Base-by-base conservation (phyloP, 2,888 invertebrate species). In the Dolomedes plantarius region DNA sequence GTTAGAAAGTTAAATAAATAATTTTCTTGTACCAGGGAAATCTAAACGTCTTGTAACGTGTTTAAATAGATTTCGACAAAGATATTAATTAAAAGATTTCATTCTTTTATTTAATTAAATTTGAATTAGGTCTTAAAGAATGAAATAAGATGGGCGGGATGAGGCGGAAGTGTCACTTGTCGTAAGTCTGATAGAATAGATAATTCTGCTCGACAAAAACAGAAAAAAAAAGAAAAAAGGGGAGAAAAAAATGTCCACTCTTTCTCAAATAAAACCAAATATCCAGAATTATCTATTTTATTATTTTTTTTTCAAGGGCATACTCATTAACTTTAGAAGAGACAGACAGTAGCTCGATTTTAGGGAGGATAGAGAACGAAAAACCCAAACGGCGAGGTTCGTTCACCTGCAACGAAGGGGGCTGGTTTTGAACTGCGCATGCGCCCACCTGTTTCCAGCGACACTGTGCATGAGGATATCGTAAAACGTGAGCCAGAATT, bases 401-500 rank as follows among this genome's bases (percentile, higher is more conserved):
- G 86, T 86, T 86, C 86, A 86, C 86, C 86, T 79, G 74, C 79
- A 74, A 27, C 75, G 46, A 75, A 31, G 46, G 64, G 72, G 65
- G 32, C 41, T 46, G 46, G 39, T 65, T 56, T 16, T 50, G 9
- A 19, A 39, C 19, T 73, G 86, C 79, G 86, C 86, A 74, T 79
- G 79, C 79, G 86, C 86, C 68, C 77, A 71, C 76, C 71, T 83
- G 77, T 76, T 50, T 41, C 28, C 50, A 39, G 31, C n/a, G 28
- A 28, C 31, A 31, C 46, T 23, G 78, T 68, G 78, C 32, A 56
- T 50, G 67, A 46, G 74, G 81, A 50, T 68, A 81, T 74, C 81
- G 81, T 81, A 81, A 81, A 71, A 76, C 82, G 82, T 82, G 65
- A 82, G 31, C 27, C 50, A 82, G 83, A 76, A 75, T 77, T 85